These are phyloP conservation scores for Ichneumoninae sp. DNA, from an alignment of 2,888 invertebrate species.

Conservation along the genomic window DNA sequence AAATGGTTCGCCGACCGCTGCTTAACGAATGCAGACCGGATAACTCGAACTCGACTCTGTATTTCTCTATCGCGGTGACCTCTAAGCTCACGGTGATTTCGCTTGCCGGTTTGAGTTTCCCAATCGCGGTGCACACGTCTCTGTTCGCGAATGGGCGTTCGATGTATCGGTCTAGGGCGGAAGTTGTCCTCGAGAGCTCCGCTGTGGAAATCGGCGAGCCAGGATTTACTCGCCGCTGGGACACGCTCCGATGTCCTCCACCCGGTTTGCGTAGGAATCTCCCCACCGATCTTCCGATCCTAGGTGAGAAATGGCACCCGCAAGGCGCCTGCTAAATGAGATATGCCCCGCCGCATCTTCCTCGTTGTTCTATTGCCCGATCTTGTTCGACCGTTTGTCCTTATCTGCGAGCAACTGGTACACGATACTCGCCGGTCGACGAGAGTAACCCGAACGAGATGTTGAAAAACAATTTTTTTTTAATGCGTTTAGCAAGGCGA, in stretches of 20 bases:
- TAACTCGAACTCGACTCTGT: background rate
- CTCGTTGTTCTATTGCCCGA: background rate
- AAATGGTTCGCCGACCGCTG: slow-evolving; percentile 12
- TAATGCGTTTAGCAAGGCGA: too few relatives aligned
- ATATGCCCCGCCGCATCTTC: background rate
- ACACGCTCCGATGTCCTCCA: too few relatives aligned
- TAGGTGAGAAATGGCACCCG: background rate
- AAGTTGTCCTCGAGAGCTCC: background rate
- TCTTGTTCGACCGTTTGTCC: background rate
- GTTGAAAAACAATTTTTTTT: too few relatives aligned
- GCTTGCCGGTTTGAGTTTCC: background rate
- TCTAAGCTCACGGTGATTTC: background rate
- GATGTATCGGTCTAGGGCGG: background rate
- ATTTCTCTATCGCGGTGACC: slow-evolving; percentile 3
- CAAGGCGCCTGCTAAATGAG: background rate
- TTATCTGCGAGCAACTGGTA: slow-evolving; percentile 1
- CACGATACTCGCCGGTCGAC: background rate
- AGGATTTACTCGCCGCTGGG: too few relatives aligned
- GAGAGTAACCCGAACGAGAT: slow-evolving; percentile 30
- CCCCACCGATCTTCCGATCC: background rate
- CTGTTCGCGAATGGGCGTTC: background rate
- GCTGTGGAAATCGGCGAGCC: background rate
- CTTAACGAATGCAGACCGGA: slow-evolving; percentile 5
- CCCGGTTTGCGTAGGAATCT: too few relatives aligned
- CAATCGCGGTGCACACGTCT: background rate